A percentile compares a stretch with the other conserved stretches of the same genome.
These are phyloP conservation scores for Brachionus koreanus DNA, from an alignment of 1,140 invertebrate genomes.

Conservation along the genomic window DNA sequence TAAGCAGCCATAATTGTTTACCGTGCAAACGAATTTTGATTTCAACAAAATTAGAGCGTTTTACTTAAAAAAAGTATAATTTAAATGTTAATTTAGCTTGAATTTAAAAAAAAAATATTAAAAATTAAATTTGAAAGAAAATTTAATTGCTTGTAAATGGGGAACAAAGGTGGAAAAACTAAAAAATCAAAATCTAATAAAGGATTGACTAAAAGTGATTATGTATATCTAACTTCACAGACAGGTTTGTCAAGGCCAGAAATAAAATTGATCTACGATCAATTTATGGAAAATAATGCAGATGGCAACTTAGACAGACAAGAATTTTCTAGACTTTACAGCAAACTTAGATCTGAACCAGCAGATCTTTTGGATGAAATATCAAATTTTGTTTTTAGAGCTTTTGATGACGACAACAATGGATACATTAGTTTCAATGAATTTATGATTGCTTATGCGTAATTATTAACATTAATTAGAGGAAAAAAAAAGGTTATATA, in stretches of 20 bases:
- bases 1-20: too few species aligned
- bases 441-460: slow-evolving; percentile 7
- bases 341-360: neutral
- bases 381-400: neutral
- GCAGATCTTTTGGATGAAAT: slow-evolving; percentile 20
- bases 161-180: neutral
- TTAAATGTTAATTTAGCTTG: too few species aligned
- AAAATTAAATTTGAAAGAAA: too few species aligned
- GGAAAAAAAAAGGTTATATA: neutral
- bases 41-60: too few species aligned
- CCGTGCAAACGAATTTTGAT: too few species aligned
- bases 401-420: slow-evolving; percentile 17
- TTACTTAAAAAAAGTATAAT: too few species aligned
- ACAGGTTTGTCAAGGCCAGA: neutral
- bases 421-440: slow-evolving; percentile 8
- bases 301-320: neutral
- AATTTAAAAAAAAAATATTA: too few species aligned
- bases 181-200: neutral
- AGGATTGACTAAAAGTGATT: neutral
- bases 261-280: neutral
- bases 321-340: neutral
- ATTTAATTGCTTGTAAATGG: too few species aligned
- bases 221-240: neutral
- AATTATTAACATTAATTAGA: neutral
- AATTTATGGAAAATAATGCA: slow-evolving; percentile 23